phyloP scores from a whole-genome alignment of 64 coral and sea anemone species.

The Catalaphyllia jardinei region DNA sequence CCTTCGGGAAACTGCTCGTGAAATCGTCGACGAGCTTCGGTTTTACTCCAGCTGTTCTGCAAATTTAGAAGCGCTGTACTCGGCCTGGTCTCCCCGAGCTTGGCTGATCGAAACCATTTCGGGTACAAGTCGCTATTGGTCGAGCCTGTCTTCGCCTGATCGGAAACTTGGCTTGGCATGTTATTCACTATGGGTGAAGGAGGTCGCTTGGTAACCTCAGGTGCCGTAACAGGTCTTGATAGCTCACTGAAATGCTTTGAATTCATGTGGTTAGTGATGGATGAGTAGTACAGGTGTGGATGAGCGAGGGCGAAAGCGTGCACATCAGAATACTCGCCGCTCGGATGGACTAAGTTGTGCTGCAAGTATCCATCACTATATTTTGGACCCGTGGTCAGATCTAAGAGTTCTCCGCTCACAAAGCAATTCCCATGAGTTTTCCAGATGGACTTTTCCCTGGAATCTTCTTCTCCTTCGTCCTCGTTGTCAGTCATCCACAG shows the following conservation, averaged over 20 bases:
- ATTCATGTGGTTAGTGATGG: conserved; percentile 24
- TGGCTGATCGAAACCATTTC: conserved; percentile 79
- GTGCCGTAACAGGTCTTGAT: conserved; percentile 66
- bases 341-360: not conserved
- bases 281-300: conserved; percentile 2
- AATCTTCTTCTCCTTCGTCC: conserved; percentile 59
- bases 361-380: conserved; percentile 34
- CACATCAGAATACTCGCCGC: conserved; percentile 37
- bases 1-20: conserved; percentile 95
- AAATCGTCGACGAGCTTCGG: conserved; percentile 81
- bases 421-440: conserved; percentile 31
- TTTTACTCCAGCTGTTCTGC: conserved; percentile 85
- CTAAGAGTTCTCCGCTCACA: conserved; percentile 10
- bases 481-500: conserved; percentile 65
- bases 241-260: conserved; percentile 19
- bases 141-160: conserved; percentile 79
- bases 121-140: conserved; percentile 76
- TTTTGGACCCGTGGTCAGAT: conserved; percentile 25
- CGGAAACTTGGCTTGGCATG: conserved; percentile 88
- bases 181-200: conserved; percentile 74
- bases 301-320: conserved; percentile 31
- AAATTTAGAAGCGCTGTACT: conserved; percentile 71
- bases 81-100: conserved; percentile 51
- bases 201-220: conserved; percentile 23
- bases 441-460: not conserved